Evolutionary conservation across 2,888 invertebrate species (phyloP).

Genomic region (Willowsia nigromaculata): DNA sequence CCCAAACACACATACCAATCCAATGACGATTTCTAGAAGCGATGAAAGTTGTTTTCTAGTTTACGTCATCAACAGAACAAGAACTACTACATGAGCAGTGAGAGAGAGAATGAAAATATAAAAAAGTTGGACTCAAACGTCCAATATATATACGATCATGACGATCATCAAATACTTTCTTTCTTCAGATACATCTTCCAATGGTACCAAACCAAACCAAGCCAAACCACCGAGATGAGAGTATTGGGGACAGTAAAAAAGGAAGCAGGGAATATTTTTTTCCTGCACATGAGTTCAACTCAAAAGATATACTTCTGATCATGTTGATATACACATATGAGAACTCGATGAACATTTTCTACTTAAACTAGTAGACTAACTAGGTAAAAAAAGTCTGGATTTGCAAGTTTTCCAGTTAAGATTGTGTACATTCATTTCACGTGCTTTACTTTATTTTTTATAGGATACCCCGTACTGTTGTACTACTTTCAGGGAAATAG

Average conservation of each 20-base stretch:
- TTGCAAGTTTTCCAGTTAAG: not conserved
- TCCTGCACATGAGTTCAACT: not conserved
- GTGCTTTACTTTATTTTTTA: not conserved
- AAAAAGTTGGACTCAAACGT: conserved; percentile 13
- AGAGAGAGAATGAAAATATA: not conserved
- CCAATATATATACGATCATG: not conserved
- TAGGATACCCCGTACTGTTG: not conserved
- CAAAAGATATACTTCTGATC: not conserved
- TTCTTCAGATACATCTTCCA: not conserved
- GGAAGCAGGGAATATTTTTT: not conserved
- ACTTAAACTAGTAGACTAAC: conserved; percentile 17
- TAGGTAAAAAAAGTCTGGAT: not conserved
- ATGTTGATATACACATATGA: not conserved
- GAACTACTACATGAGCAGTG: not conserved
- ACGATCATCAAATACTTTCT: conserved; percentile 23
- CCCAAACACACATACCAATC: no score
- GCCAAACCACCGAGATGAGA: no score
- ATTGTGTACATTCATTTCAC: not conserved
- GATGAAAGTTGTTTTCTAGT: not conserved
- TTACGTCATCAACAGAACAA: conserved; percentile 28
- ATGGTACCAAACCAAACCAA: no score
- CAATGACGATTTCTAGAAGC: not conserved
- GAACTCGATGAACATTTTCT: not conserved
- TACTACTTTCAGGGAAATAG: conserved; percentile 13
- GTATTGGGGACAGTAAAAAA: not conserved